Percentiles rank a stretch among this genome's conserved stretches.
phyloP scores from a whole-genome alignment of 1,140 invertebrate genomes.

The Bombus impatiens region DNA sequence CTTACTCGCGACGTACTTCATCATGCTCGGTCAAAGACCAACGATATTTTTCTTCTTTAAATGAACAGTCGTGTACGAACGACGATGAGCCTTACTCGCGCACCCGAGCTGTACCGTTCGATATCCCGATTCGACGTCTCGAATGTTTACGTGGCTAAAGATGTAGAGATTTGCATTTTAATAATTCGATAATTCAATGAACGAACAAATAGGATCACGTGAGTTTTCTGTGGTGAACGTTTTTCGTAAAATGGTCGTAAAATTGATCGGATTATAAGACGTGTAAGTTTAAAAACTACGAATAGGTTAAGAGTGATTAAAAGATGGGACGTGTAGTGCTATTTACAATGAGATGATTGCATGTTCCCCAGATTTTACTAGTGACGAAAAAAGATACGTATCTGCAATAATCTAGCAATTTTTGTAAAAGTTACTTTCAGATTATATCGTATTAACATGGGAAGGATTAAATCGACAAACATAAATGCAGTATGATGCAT shows the following conservation, averaged over 20 bases:
- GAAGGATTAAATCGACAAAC: no score
- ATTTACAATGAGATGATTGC: not conserved
- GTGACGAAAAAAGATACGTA: not conserved
- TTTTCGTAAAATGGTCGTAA: no score
- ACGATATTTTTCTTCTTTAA: slow-evolving; percentile 42
- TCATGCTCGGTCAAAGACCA: slow-evolving; percentile 50
- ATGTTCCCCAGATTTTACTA: not conserved
- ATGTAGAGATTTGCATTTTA: no score
- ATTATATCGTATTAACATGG: no score
- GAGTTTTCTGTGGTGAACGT: no score
- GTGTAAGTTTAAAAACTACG: no score
- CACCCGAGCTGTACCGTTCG: not conserved
- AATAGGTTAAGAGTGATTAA: not conserved
- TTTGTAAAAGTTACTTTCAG: not conserved
- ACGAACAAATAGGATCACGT: no score
- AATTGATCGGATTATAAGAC: no score
- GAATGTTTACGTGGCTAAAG: not conserved
- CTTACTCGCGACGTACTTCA: slow-evolving; percentile 48
- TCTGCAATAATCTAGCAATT: not conserved
- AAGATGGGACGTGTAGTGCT: not conserved
- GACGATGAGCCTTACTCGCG: not conserved
- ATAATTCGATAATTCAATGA: no score
- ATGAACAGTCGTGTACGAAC: not conserved
- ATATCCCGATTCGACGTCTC: not conserved
- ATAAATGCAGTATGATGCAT: no score